Base-by-base conservation (phyloP, 2,113 vertebrate species). In the Hippocampus abdominalis region DNA sequence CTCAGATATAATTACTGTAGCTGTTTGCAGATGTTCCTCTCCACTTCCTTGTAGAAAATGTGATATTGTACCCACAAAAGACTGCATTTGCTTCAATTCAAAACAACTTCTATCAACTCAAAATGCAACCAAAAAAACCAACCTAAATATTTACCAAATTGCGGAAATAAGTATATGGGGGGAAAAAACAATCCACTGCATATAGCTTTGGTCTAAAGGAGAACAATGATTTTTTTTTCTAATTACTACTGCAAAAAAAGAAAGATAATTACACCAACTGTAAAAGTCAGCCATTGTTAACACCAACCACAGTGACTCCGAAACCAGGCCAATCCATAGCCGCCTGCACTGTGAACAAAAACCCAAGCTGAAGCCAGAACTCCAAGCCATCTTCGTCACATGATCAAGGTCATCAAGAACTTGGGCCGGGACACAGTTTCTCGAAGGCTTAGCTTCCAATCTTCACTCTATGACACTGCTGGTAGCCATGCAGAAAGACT, bases 1-100 rank as follows among this genome's bases (percentile, higher is more conserved):
- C 86, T 85, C 71, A 86, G 75, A 88, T 87, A 89, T 88, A 90
- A 90, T 90, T 89, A 90, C 59, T 39, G 70, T 81, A 73, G 78
- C 78, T 80, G 81, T 83, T 82, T 86, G 84, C 87, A 90, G 86
- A 89, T 90, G 89, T 89, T 87, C 66, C 70, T 70, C 23, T 61
- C 68, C 76, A 32, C 73, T 72, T 85, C 60, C 72, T 20, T 80
- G 60, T 67, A 62, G 56, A 84, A 32, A 80, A 86, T 76, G 70
- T 70, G 73, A 79, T 70, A 61, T 66, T 71, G 57, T 46, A 69
- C 75, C 71, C 79, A 74, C 65, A 61, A 44, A 74, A 68, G 23
- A 46, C 56, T 75, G 21, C 51, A n/a, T 49, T 46, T 75, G 51
- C 49, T n/a, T 54, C 18, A 71, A 62, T 29, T 60, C 49, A 63